These are phyloP conservation scores for Campoplex nolae DNA, from an alignment of 2,888 invertebrate species.

Conservation along the genomic window DNA sequence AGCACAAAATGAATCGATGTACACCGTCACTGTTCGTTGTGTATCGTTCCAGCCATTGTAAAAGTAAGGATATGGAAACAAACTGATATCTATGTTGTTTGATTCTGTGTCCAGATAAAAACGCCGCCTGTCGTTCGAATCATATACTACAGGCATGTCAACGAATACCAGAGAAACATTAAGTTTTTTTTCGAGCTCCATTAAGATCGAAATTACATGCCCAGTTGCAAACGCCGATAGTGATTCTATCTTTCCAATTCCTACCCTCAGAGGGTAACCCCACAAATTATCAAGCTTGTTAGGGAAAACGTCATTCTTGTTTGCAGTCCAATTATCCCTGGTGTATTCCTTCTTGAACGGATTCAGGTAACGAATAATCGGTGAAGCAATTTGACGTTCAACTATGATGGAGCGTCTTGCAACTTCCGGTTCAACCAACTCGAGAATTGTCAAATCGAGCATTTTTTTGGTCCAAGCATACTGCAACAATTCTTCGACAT, in stretches of 20 bases:
- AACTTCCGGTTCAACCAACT: slow-evolving; percentile 31
- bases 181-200: neutral
- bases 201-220: slow-evolving; percentile 1
- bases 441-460: slow-evolving; percentile 66
- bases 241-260: neutral
- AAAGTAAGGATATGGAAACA: slow-evolving; percentile 10
- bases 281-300: slow-evolving; percentile 69
- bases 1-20: slow-evolving; percentile 58
- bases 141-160: too few relatives aligned
- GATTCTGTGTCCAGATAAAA: neutral
- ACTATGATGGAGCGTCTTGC: neutral
- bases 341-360: slow-evolving; percentile 63
- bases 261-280: slow-evolving; percentile 66
- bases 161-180: too few relatives aligned
- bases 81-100: slow-evolving; percentile 48
- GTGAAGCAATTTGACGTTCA: neutral
- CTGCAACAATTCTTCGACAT: slow-evolving; percentile 50
- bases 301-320: slow-evolving; percentile 58
- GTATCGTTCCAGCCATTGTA: neutral
- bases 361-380: slow-evolving; percentile 66
- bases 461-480: slow-evolving; percentile 61
- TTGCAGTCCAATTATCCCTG: slow-evolving; percentile 24
- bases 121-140: neutral
- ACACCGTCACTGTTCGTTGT: slow-evolving; percentile 31
- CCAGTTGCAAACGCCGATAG: slow-evolving; percentile 37